phyloP scores from a whole-genome alignment of 1,140 invertebrate genomes.

The Papilio polyxenes region DNA sequence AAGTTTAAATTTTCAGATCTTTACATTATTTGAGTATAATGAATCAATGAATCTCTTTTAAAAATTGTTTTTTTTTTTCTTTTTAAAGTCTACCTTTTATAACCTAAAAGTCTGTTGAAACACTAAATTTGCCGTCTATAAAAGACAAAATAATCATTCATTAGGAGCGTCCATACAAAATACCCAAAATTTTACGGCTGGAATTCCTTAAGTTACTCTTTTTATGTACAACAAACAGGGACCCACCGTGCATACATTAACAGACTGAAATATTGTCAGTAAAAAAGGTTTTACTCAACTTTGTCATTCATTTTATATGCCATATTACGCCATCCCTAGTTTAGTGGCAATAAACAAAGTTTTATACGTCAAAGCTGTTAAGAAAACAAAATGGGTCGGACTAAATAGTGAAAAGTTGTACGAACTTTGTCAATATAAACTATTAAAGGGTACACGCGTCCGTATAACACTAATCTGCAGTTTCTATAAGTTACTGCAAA shows the following conservation, averaged over 20 bases:
- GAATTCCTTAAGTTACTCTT: neutral
- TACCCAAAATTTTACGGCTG: neutral
- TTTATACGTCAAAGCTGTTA: neutral
- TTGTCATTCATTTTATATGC: constrained; percentile 14
- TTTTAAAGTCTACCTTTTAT: too few relatives aligned
- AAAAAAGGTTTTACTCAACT: neutral
- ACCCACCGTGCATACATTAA: neutral
- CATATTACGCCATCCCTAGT: neutral
- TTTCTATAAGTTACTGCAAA: neutral
- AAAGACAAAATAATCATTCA: neutral
- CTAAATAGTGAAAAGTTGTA: constrained; percentile 5
- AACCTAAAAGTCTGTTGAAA: too few relatives aligned
- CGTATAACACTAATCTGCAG: neutral
- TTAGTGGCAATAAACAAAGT: constrained; percentile 8
- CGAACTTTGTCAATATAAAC: constrained; percentile 3
- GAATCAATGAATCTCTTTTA: too few relatives aligned
- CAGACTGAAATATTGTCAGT: neutral
- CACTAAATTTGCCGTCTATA: neutral
- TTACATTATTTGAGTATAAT: neutral
- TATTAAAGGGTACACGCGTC: neutral
- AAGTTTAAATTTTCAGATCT: neutral
- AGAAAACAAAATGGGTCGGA: constrained; percentile 14
- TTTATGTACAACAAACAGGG: neutral
- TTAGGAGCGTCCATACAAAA: neutral
- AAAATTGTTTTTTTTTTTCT: too few relatives aligned